Conservation (phyloP, 30 jellyfish, hydroid and myxozoan species). For the Haliclystus octoradiatus region DNA sequence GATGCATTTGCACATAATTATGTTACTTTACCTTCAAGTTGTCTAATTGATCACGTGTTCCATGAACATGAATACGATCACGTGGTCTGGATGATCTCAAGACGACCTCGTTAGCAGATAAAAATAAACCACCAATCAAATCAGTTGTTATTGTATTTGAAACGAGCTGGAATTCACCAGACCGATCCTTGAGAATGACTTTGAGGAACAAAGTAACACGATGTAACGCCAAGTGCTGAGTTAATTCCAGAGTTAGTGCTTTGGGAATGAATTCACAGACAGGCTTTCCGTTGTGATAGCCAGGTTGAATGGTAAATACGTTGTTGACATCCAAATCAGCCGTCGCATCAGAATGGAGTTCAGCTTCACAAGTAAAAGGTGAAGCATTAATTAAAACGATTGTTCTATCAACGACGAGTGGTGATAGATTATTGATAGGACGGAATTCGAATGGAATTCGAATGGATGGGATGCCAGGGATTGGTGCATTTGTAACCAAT, state of each 20-base stretch:
- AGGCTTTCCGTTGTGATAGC: constrained; percentile 26
- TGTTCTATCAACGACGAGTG: no score
- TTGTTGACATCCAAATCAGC: no score
- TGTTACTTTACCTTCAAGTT: constrained; percentile 1
- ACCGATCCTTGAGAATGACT: constrained; percentile 15
- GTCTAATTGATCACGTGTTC: constrained; percentile 1
- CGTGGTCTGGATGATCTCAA: constrained; percentile 4
- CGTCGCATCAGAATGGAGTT: no score
- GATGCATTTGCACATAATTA: no score
- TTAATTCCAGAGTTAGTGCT: background rate
- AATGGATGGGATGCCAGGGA: no score
- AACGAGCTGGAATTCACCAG: background rate
- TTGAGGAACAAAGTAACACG: constrained; percentile 3
- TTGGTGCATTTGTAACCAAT: no score
- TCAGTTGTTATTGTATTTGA: background rate
- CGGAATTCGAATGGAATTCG: no score
- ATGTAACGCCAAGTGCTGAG: constrained; percentile 1
- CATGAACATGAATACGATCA: background rate
- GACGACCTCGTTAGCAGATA: constrained; percentile 1
- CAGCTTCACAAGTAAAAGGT: no score
- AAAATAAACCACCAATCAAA: constrained; percentile 14
- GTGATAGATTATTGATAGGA: no score
- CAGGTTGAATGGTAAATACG: constrained; percentile 12
- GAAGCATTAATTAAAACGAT: no score
- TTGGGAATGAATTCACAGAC: constrained; percentile 26